Evolutionary conservation across 2,888 invertebrate species (phyloP).

Genomic region (Sabatieria punctata): DNA sequence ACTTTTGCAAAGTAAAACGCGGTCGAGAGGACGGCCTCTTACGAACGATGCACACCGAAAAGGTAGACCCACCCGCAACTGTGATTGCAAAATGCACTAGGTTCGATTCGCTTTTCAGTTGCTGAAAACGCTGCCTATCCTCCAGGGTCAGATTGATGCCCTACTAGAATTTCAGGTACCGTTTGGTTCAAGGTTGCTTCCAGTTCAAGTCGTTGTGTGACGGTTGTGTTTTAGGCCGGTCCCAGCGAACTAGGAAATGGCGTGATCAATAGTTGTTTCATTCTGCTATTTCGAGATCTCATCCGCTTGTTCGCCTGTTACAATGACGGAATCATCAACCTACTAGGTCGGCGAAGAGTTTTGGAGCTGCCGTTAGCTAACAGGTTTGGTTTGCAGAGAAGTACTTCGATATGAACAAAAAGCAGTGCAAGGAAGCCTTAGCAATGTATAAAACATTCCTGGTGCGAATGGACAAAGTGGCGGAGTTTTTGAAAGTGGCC

Average conservation of each 20-base stretch:
- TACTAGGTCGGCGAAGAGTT: conserved; percentile 47
- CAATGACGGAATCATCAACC: conserved; percentile 97
- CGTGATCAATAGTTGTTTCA: conserved; percentile 96
- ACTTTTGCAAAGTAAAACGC: conserved; percentile 98
- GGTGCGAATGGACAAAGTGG: conserved; percentile 92
- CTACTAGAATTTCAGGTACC: conserved; percentile 79
- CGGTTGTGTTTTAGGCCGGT: too few relatives aligned
- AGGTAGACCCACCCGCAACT: conserved; percentile 35
- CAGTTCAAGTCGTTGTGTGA: too few relatives aligned
- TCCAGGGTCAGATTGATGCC: conserved; percentile 85
- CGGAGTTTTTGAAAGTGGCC: conserved; percentile 72
- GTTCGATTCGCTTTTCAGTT: conserved; percentile 37
- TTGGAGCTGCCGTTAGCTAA: too few relatives aligned
- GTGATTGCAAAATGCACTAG: background rate
- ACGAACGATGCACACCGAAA: conserved; percentile 90
- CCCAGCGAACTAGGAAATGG: conserved; percentile 93
- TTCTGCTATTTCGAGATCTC: conserved; percentile 94
- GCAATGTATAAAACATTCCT: conserved; percentile 97
- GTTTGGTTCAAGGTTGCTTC: background rate
- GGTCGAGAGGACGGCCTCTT: conserved; percentile 97
- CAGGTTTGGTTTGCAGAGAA: conserved; percentile 48
- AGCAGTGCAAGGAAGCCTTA: conserved; percentile 88
- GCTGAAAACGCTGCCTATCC: conserved; percentile 80
- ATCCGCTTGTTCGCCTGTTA: conserved; percentile 97
- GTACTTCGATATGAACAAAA: conserved; percentile 99